Conservation (phyloP, 2,113 vertebrate genomes). For the Plectropomus leopardus region DNA sequence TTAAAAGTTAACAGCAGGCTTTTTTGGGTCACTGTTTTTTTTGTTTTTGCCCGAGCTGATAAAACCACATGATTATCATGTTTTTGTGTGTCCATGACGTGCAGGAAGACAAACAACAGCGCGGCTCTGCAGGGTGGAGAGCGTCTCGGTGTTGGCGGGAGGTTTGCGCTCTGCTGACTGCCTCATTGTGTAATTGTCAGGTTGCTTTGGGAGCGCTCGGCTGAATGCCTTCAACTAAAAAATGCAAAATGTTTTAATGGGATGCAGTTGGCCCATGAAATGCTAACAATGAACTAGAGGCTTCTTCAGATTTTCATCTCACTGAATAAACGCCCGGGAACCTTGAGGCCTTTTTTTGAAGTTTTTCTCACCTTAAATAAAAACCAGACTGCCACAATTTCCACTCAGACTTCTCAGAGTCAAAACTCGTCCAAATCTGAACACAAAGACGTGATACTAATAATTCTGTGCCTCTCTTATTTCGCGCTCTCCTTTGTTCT, state of each 20-base stretch:
- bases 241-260: conserved; percentile 19
- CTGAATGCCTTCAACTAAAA: background rate
- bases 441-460: background rate
- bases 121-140: background rate
- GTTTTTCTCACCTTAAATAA: background rate
- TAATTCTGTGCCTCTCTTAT: background rate
- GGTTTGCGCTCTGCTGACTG: background rate
- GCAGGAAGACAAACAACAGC: background rate
- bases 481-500: background rate
- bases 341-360: background rate
- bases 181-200: conserved; percentile 14
- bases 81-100: background rate
- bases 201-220: conserved; percentile 30
- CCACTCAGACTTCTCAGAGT: no score
- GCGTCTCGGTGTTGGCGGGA: background rate
- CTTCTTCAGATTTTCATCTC: background rate
- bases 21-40: no score
- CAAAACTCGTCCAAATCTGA: background rate
- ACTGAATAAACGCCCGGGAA: background rate
- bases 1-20: background rate
- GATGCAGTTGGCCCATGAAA: background rate
- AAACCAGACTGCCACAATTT: background rate
- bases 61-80: background rate
- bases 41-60: background rate
- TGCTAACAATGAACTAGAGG: background rate